A percentile compares a stretch with the other conserved stretches of the same genome.
Evolutionary conservation across 1,140 invertebrate genomes (phyloP).

Genomic region (Trissolcus basalis): DNA sequence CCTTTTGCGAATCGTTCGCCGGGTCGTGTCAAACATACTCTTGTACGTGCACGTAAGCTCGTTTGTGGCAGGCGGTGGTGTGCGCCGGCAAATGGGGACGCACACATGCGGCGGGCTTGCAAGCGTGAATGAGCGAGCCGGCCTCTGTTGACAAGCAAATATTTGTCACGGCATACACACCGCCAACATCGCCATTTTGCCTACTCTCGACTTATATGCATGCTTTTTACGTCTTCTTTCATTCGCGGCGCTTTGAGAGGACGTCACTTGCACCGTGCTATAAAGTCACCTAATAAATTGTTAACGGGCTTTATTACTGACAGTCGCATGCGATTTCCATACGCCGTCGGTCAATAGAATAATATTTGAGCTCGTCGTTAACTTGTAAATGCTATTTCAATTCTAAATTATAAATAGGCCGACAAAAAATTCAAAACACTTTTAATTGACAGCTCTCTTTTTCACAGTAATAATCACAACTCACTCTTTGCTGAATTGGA

Average conservation of each 20-base stretch:
- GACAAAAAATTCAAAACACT: too few relatives aligned
- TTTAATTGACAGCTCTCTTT: too few relatives aligned
- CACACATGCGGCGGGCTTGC: constrained; percentile 27
- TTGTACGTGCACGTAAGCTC: constrained; percentile 60
- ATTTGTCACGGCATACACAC: constrained; percentile 72
- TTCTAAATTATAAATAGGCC: constrained; percentile 23
- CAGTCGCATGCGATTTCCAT: constrained; percentile 38
- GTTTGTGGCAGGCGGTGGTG: constrained; percentile 57
- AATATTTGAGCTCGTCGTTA: constrained; percentile 53
- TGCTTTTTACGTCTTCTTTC: constrained; percentile 57
- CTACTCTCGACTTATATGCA: constrained; percentile 50
- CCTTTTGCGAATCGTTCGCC: constrained; percentile 60
- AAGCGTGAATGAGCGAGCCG: constrained; percentile 59
- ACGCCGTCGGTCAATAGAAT: constrained; percentile 39
- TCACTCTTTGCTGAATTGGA: too few relatives aligned
- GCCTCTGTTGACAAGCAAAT: constrained; percentile 72
- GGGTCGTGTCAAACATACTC: constrained; percentile 48
- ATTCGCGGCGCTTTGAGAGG: constrained; percentile 63
- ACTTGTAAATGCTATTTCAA: constrained; percentile 37
- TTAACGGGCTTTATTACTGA: constrained; percentile 46
- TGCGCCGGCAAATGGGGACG: constrained; percentile 13
- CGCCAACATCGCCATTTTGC: constrained; percentile 65
- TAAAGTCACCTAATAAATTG: constrained; percentile 51
- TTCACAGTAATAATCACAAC: too few relatives aligned
- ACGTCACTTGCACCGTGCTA: constrained; percentile 33